Evolutionary conservation across 2,888 invertebrate species (phyloP).

Genomic region (Asteroscopus sphinx): DNA sequence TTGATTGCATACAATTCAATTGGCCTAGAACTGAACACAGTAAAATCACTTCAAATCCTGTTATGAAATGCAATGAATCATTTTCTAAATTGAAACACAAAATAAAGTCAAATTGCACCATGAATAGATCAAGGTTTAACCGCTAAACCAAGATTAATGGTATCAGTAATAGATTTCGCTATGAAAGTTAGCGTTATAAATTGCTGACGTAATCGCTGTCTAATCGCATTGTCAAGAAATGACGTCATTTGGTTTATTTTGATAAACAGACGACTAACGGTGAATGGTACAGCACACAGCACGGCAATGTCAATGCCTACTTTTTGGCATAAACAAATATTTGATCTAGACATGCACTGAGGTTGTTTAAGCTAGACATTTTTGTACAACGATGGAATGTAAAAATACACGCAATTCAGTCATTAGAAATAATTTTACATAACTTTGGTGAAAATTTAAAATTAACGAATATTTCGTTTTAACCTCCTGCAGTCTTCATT

Average conservation of each 20-base stretch:
- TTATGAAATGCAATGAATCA: conserved; percentile 43
- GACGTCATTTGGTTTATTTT: conserved; percentile 56
- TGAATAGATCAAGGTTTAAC: conserved; percentile 25
- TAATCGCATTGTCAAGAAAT: conserved; percentile 52
- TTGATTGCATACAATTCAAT: conserved; percentile 52
- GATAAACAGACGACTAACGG: conserved; percentile 47
- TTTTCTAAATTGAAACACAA: conserved; percentile 33
- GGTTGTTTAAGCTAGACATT: conserved; percentile 18
- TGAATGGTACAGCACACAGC: conserved; percentile 38
- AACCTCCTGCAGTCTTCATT: background rate
- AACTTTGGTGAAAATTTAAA: conserved; percentile 22
- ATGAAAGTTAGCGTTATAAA: conserved; percentile 59
- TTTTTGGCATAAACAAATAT: conserved; percentile 42
- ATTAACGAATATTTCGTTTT: background rate
- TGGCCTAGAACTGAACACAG: conserved; percentile 41
- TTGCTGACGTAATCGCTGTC: conserved; percentile 64
- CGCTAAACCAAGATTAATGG: conserved; percentile 51
- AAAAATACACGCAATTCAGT: conserved; percentile 32
- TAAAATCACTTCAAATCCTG: conserved; percentile 45
- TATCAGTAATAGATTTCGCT: conserved; percentile 51
- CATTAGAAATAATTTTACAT: conserved; percentile 22
- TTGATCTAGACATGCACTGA: conserved; percentile 49
- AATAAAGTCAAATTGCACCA: conserved; percentile 40
- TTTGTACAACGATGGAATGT: conserved; percentile 23
- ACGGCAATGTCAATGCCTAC: conserved; percentile 34